These are phyloP conservation scores for Mechanitis messenoides DNA, from an alignment of 2,888 invertebrate genomes.

Conservation along the genomic window DNA sequence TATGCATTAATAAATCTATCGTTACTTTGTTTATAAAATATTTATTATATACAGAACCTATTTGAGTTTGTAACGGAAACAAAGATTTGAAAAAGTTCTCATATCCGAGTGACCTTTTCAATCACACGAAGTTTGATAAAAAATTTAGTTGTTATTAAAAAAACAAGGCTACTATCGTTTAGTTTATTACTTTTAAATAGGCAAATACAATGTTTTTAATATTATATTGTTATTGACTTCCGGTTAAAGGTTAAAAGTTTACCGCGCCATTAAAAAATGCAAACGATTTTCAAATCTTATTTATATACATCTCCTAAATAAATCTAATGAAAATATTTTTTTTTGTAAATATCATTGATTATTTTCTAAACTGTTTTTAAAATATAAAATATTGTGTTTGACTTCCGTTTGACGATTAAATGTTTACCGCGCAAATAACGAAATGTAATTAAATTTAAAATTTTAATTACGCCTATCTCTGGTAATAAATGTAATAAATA, in stretches of 20 bases:
- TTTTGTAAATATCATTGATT: too few relatives aligned
- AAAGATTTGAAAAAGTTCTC: neutral
- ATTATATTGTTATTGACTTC: neutral
- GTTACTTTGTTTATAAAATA: too few relatives aligned
- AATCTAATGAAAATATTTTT: too few relatives aligned
- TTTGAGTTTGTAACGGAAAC: neutral
- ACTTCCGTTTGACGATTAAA: neutral
- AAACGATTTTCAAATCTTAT: too few relatives aligned
- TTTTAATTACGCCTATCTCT: too few relatives aligned
- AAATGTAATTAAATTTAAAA: too few relatives aligned
- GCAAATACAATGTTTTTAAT: neutral
- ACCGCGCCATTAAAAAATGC: too few relatives aligned
- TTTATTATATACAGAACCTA: too few relatives aligned
- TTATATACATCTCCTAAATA: too few relatives aligned
- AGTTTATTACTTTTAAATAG: neutral
- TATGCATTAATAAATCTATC: too few relatives aligned
- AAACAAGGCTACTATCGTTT: neutral
- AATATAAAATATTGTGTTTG: neutral
- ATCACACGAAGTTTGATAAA: constrained; percentile 2
- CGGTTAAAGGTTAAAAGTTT: neutral
- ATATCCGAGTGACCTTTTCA: neutral
- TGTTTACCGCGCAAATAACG: too few relatives aligned
- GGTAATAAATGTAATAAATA: too few relatives aligned
- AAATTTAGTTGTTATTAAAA: neutral
- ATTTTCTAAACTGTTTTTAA: neutral